Conservation (phyloP, 2,888 invertebrate genomes). For the Rugalucina vietnamica region DNA sequence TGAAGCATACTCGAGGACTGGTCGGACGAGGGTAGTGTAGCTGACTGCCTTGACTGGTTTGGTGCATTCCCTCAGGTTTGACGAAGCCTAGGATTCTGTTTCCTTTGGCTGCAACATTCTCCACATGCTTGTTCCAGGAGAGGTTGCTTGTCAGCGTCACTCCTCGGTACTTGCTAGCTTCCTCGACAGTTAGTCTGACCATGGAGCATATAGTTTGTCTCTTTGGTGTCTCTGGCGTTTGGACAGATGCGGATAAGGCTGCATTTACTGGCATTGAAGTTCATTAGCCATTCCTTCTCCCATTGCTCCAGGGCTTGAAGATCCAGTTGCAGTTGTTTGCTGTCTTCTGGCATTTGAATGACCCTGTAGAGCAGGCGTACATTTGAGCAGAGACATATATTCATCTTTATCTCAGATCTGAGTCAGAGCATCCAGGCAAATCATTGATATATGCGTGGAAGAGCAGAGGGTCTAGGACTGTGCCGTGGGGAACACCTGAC, state of each 20-base stretch:
- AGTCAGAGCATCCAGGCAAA: constrained; percentile 77
- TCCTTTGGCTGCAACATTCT: constrained; percentile 17
- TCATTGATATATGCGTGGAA: constrained; percentile 39
- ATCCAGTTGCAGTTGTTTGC: constrained; percentile 16
- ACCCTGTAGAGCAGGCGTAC: constrained; percentile 28
- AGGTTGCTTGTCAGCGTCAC: constrained; percentile 13
- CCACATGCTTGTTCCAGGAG: constrained; percentile 17
- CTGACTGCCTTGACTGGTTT: constrained; percentile 10
- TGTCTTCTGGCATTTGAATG: constrained; percentile 18
- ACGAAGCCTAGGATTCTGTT: constrained; percentile 29
- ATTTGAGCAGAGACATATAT: constrained; percentile 34
- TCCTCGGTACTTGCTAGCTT: constrained; percentile 6
- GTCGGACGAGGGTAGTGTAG: constrained; percentile 18
- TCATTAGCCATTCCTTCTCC: constrained; percentile 21
- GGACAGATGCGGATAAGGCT: constrained; percentile 11
- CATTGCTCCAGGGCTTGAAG: constrained; percentile 7
- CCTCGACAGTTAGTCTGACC: constrained; percentile 13
- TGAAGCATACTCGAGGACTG: constrained; percentile 22
- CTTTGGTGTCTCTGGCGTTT: constrained; percentile 3
- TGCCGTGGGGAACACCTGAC: constrained; percentile 32
- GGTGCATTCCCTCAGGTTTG: constrained; percentile 17
- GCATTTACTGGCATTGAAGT: constrained; percentile 22
- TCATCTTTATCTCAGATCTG: too few relatives aligned
- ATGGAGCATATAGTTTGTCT: constrained; percentile 13
- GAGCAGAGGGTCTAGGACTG: constrained; percentile 24